Percentiles rank a stretch among this genome's conserved stretches.
phyloP scores from a whole-genome alignment of 2,888 invertebrate genomes.

The Mesochorus sp. region DNA sequence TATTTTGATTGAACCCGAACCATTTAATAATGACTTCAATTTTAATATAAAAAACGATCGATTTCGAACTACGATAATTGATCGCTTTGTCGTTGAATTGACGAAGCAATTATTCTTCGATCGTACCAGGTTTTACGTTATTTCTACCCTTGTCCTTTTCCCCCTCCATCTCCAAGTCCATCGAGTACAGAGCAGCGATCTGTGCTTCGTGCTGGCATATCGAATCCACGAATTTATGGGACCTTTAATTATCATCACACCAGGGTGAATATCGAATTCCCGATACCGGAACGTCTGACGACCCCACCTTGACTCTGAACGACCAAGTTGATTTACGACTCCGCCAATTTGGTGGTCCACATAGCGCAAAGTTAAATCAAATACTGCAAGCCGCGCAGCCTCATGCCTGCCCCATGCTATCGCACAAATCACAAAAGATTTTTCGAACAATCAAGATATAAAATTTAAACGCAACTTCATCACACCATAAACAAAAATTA shows the following conservation, averaged over 20 bases:
- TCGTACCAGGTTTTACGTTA: constrained; percentile 49
- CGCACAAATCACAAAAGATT: neutral
- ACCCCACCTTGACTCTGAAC: neutral
- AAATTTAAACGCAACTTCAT: too few species aligned
- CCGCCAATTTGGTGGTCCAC: constrained; percentile 34
- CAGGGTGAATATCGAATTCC: constrained; percentile 58
- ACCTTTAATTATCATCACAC: constrained; percentile 63
- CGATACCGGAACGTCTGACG: constrained; percentile 44
- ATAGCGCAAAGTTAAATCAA: constrained; percentile 28
- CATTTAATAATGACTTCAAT: too few species aligned
- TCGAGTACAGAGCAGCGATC: constrained; percentile 8
- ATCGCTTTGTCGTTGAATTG: constrained; percentile 38
- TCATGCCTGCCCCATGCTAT: neutral
- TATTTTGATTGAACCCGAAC: too few species aligned
- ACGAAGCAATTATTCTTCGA: constrained; percentile 21
- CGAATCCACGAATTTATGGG: constrained; percentile 60
- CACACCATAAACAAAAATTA: too few species aligned
- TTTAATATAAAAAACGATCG: too few species aligned
- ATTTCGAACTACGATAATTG: too few species aligned
- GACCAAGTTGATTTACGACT: constrained; percentile 52
- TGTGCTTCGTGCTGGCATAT: constrained; percentile 49
- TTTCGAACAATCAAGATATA: too few species aligned
- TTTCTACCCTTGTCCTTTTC: neutral
- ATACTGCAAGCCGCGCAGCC: neutral
- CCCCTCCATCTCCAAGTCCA: neutral